Evolutionary conservation across 2,888 invertebrate species (phyloP), one percentile per base, ranked within the genome.

Genomic region (Ormia ochracea): DNA sequence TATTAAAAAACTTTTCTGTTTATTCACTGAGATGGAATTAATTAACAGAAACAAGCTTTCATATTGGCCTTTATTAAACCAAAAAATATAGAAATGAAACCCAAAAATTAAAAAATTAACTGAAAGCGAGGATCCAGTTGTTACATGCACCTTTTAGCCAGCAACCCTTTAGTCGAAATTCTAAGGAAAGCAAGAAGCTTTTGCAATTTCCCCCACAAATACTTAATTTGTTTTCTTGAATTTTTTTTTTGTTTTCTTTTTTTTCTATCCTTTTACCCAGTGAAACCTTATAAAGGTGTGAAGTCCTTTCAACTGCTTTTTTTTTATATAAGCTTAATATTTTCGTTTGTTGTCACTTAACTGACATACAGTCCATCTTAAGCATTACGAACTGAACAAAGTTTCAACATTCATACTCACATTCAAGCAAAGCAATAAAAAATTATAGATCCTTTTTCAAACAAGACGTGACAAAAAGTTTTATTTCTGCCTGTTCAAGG

Each of bases 261-360:
- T n/a, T n/a, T n/a, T n/a, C n/a, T n/a, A n/a, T n/a, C 33, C 52
- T 66, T 61, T 66, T 56, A 12, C 52, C 73, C 61, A 74, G 50
- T 41, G 82, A 82, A 81, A 26, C 82, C 82, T 66, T 80, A 75
- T 43, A 78, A 81, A 81, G 82, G 82, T 82, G 82, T 82, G 79
- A 82, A 82, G 72, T 73, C 73, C 68, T 76, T 82, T 72, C 69
- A 68, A 69, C 50, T 52, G 56, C 14, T 56, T 73, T 69, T 41
- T 10, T 5, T 7, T 52, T 38, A 7, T 50, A 2, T 48, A 7
- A n/a, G n/a, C n/a, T n/a, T n/a, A n/a, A n/a, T n/a, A n/a, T n/a
- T 48, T 56, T 43, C n/a, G 36, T 41, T 28, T 69, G 58, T 69
- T 54, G 43, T 45, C 58, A 48, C 66, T 72, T 66, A 72, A 56